Percentiles rank a stretch among this genome's conserved stretches.
Conservation (phyloP, 2,113 vertebrate species). For the Dipodomys spectabilis region DNA sequence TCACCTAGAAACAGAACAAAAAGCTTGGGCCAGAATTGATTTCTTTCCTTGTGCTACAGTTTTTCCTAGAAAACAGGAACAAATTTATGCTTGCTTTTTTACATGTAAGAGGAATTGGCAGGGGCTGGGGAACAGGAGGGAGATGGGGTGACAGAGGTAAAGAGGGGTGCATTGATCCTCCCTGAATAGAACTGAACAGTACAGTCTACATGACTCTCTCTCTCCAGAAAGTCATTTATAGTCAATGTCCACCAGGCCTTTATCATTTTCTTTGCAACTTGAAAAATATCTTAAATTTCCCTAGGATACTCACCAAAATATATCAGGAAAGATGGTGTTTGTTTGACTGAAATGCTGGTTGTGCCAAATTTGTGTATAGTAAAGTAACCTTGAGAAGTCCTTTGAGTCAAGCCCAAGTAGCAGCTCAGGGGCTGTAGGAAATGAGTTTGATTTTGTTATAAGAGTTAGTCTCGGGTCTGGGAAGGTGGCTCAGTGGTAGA, state of each 20-base stretch:
- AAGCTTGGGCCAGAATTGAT: neutral
- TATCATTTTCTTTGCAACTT: neutral
- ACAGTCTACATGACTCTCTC: neutral
- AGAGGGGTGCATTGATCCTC: no score
- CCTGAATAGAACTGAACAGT: neutral
- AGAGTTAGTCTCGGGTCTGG: neutral
- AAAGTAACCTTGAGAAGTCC: neutral
- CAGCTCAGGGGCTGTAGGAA: neutral
- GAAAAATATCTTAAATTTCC: constrained; percentile 17
- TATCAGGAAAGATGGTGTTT: neutral
- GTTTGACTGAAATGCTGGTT: neutral
- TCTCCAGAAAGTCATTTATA: neutral
- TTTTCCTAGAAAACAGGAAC: neutral
- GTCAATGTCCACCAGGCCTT: neutral
- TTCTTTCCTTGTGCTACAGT: neutral
- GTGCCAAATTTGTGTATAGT: neutral
- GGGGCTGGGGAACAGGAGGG: neutral
- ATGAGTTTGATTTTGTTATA: neutral
- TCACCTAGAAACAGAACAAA: neutral
- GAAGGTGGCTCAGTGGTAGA: no score
- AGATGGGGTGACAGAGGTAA: no score
- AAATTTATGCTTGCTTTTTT: neutral
- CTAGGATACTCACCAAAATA: neutral
- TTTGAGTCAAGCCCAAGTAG: neutral
- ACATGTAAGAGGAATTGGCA: neutral